Evolutionary conservation across 2,113 vertebrate species (phyloP).

Genomic region (Bothrops jararaca): DNA sequence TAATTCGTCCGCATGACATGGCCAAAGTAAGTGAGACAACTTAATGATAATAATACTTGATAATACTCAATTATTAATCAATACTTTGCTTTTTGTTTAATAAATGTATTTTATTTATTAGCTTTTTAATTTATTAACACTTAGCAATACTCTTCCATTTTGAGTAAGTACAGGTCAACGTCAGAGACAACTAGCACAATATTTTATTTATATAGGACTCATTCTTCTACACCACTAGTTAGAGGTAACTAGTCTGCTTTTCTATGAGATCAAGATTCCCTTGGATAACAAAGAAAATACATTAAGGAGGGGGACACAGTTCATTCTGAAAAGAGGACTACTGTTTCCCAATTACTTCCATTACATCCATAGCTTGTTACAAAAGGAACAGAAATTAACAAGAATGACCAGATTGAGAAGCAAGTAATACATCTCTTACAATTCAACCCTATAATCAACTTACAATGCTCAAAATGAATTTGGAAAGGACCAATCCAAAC

Average conservation of each 20-base stretch:
- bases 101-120: not conserved
- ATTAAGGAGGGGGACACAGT: not conserved
- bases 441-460: not conserved
- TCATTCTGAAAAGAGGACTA: not conserved
- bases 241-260: not conserved
- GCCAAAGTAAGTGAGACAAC: not conserved
- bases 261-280: not conserved
- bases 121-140: not conserved
- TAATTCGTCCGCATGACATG: not conserved
- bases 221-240: not conserved
- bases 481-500: not conserved
- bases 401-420: not conserved
- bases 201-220: not conserved
- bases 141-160: not conserved
- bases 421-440: not conserved
- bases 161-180: not conserved
- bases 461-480: not conserved
- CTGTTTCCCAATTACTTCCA: slow-evolving; percentile 36
- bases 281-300: not conserved
- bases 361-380: slow-evolving; percentile 38
- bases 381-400: not conserved
- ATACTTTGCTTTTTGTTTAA: not conserved
- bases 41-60: no score
- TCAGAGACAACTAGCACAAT: not conserved
- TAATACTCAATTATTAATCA: not conserved